Conservation (phyloP, 2,888 invertebrate species). For the Microctonus aethiopoides region DNA sequence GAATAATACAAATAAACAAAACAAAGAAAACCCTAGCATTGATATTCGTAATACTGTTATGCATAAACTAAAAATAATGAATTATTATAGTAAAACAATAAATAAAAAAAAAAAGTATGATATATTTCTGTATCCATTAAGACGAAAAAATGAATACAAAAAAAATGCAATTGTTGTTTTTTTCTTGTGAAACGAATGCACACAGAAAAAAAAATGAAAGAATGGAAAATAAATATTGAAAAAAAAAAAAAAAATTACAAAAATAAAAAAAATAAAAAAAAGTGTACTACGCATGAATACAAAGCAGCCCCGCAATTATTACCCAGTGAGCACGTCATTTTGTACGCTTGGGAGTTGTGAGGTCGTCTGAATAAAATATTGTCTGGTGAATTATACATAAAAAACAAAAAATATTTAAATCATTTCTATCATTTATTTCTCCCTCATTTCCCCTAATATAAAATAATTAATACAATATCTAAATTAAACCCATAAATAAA, state of each 20-base stretch:
- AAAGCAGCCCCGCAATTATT: conserved; percentile 65
- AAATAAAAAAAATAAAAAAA: conserved; percentile 41
- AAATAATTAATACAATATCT: not conserved
- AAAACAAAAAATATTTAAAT: conserved; percentile 67
- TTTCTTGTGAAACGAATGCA: not conserved
- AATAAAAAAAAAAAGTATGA: conserved; percentile 58
- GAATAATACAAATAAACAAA: conserved; percentile 25
- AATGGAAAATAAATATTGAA: conserved; percentile 49
- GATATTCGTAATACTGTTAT: conserved; percentile 65
- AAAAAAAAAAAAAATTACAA: conserved; percentile 35
- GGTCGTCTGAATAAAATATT: conserved; percentile 79
- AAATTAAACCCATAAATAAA: no score
- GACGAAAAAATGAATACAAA: conserved; percentile 46
- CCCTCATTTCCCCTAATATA: not conserved
- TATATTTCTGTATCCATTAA: conserved; percentile 68
- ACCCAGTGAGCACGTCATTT: conserved; percentile 75
- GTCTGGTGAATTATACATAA: conserved; percentile 71
- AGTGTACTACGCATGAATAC: conserved; percentile 50
- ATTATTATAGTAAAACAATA: conserved; percentile 62
- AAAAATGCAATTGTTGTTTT: conserved; percentile 61
- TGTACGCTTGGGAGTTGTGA: conserved; percentile 81
- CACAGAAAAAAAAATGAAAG: not conserved
- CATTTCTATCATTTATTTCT: not conserved
- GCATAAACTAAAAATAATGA: conserved; percentile 67
- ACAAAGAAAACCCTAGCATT: conserved; percentile 56